phyloP scores from a whole-genome alignment of 2,113 vertebrate genomes.

The Hymenochirus boettgeri region DNA sequence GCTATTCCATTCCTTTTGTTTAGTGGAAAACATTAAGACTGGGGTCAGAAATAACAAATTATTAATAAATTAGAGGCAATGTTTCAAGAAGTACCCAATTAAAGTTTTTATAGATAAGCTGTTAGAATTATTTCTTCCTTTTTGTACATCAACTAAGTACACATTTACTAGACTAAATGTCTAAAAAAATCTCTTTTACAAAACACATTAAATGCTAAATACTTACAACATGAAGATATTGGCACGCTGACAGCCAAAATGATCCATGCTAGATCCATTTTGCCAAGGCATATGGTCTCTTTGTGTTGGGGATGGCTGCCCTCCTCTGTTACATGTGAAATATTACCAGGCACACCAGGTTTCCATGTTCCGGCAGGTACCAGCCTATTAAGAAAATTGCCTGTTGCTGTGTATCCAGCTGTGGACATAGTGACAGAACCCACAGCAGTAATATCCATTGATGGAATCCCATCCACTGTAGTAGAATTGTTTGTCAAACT shows the following conservation, averaged over 20 bases:
- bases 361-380: slow-evolving; percentile 78
- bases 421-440: slow-evolving; percentile 65
- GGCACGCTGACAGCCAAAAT: slow-evolving; percentile 90
- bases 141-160: too few species aligned
- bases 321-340: slow-evolving; percentile 74
- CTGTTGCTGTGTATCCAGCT: slow-evolving; percentile 65
- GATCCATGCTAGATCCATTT: slow-evolving; percentile 94
- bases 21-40: too few species aligned
- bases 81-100: too few species aligned
- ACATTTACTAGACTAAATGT: too few species aligned
- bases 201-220: neutral
- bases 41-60: too few species aligned
- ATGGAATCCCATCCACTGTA: slow-evolving; percentile 35
- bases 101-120: too few species aligned
- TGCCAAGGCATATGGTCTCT: slow-evolving; percentile 85
- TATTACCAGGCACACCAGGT: slow-evolving; percentile 68
- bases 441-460: slow-evolving; percentile 40
- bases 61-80: too few species aligned
- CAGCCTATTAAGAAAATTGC: slow-evolving; percentile 84
- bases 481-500: slow-evolving; percentile 43
- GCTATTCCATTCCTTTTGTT: too few species aligned
- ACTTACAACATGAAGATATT: slow-evolving; percentile 95
- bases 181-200: too few species aligned
- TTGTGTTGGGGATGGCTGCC: slow-evolving; percentile 70
- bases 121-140: too few species aligned